Percentiles rank a stretch among this genome's conserved stretches.
Evolutionary conservation across 2,113 vertebrate species (phyloP).

Genomic region (Lontra canadensis): DNA sequence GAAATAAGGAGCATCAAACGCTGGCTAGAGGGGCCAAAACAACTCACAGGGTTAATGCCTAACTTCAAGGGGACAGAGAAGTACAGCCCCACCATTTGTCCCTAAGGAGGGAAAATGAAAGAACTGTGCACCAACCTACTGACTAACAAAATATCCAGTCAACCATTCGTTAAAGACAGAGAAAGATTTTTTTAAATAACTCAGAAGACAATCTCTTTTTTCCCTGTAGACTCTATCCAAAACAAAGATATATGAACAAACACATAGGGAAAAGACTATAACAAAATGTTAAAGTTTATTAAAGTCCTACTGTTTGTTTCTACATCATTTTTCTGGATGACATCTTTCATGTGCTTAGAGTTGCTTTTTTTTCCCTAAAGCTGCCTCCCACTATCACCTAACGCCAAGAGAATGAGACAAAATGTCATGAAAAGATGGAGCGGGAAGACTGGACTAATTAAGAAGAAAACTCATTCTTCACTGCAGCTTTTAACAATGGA

Average conservation of each 20-base stretch:
- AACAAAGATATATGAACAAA: neutral
- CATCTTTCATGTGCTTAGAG: neutral
- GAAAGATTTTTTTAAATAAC: neutral
- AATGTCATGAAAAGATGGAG: neutral
- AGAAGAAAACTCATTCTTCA: neutral
- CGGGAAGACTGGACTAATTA: neutral
- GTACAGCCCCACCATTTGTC: too few species aligned
- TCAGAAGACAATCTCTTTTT: neutral
- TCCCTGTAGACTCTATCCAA: neutral
- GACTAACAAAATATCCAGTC: neutral
- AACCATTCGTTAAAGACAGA: neutral
- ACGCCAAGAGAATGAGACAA: neutral
- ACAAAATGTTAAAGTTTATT: neutral
- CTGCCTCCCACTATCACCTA: neutral
- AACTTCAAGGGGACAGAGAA: neutral
- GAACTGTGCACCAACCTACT: neutral
- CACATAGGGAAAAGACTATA: neutral
- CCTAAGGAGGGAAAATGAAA: neutral
- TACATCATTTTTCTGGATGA: neutral
- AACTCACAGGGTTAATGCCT: neutral
- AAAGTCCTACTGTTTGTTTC: neutral
- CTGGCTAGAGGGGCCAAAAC: neutral
- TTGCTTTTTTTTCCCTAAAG: neutral
- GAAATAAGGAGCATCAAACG: neutral
- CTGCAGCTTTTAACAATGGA: conserved; percentile 1